phyloP scores from a whole-genome alignment of 2,113 vertebrate species.

The Manacus vitellinus region DNA sequence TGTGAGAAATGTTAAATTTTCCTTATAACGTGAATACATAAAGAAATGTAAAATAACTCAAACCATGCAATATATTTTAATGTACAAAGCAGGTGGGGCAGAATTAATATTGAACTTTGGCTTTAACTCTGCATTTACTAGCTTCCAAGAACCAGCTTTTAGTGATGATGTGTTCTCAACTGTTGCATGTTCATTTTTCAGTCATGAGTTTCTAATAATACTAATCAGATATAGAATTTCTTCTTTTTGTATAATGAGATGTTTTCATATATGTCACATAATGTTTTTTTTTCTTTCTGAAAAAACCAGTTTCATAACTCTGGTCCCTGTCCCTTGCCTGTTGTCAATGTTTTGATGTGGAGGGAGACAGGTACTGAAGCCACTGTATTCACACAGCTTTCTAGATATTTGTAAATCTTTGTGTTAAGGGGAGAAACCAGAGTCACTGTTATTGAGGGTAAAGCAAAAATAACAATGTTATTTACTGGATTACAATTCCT shows the following conservation, averaged over 20 bases:
- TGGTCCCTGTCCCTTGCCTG: background rate
- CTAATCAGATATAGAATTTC: background rate
- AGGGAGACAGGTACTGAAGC: background rate
- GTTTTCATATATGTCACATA: background rate
- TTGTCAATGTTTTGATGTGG: background rate
- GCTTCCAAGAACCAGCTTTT: background rate
- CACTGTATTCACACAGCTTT: background rate
- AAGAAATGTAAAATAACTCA: background rate
- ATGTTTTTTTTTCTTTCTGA: fast-evolving
- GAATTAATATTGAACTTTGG: background rate
- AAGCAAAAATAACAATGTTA: background rate
- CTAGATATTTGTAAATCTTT: background rate
- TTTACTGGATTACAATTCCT: background rate
- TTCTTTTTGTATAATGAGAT: background rate
- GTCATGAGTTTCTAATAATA: background rate
- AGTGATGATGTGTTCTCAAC: background rate
- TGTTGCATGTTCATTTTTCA: constrained; percentile 1
- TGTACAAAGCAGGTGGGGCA: background rate
- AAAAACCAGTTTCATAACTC: fast-evolving
- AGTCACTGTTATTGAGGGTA: background rate
- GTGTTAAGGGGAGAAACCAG: background rate
- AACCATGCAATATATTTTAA: background rate
- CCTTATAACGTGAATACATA: constrained; percentile 1
- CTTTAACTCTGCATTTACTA: background rate
- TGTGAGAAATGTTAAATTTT: background rate